These are phyloP conservation scores for Lasioglossum pauxillum DNA, from an alignment of 2,888 invertebrate genomes.

Conservation along the genomic window DNA sequence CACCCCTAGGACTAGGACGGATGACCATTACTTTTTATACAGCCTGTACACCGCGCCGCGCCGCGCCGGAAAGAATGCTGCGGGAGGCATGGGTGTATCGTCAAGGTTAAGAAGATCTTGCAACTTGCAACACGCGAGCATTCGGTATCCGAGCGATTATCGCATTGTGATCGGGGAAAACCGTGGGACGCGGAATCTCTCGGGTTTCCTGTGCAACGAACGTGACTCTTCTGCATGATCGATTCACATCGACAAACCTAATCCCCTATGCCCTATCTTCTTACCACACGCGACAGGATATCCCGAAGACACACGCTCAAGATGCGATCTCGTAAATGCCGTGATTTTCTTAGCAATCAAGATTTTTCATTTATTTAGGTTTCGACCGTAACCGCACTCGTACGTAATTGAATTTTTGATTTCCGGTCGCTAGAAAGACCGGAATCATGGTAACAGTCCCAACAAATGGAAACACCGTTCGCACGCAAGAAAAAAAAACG, in stretches of 20 bases:
- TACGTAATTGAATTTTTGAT: too few relatives aligned
- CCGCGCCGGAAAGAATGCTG: conserved; percentile 44
- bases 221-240: not conserved
- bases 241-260: not conserved
- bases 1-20: too few relatives aligned
- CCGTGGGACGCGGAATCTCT: conserved; percentile 65
- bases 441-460: too few relatives aligned
- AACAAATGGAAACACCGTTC: not conserved
- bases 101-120: conserved; percentile 64
- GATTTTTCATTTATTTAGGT: too few relatives aligned
- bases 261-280: not conserved
- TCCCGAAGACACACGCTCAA: not conserved
- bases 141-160: conserved; percentile 42
- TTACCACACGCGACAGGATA: not conserved
- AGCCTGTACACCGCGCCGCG: not conserved
- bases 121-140: conserved; percentile 54
- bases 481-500: not conserved
- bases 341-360: too few relatives aligned
- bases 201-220: conserved; percentile 24
- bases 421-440: too few relatives aligned
- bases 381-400: too few relatives aligned
- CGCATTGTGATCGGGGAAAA: conserved; percentile 50
- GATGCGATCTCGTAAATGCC: too few relatives aligned
- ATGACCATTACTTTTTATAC: too few relatives aligned
- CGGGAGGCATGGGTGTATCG: conserved; percentile 56